Conservation (phyloP, 2,113 vertebrate species). For the Rissa tridactyla region DNA sequence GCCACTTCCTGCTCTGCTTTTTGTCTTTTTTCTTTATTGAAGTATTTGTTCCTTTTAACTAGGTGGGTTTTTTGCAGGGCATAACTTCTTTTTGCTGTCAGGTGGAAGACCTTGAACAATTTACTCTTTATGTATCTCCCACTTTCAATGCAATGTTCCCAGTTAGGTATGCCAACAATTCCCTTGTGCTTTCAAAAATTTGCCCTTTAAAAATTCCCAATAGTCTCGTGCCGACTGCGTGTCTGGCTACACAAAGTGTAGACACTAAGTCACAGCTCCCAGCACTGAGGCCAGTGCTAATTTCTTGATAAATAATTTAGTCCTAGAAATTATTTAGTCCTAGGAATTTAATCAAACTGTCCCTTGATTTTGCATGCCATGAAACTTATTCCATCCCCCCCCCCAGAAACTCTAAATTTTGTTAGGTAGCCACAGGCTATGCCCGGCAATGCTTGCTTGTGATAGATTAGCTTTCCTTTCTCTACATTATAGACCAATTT, state of each 20-base stretch:
- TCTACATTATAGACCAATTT: background rate
- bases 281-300: background rate
- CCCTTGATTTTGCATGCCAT: background rate
- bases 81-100: background rate
- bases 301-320: background rate
- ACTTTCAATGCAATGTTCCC: background rate
- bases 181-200: background rate
- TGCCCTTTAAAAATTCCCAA: background rate
- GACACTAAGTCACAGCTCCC: background rate
- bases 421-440: background rate
- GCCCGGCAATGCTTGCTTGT: background rate
- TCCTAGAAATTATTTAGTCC: background rate
- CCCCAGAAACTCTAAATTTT: background rate
- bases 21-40: background rate
- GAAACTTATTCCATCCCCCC: background rate
- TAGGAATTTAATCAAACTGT: background rate
- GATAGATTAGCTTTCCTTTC: background rate
- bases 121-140: background rate
- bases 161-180: background rate
- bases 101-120: background rate
- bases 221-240: accelerated
- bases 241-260: background rate
- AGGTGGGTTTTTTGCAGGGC: background rate
- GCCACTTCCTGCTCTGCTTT: background rate
- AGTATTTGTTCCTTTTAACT: background rate